Base-by-base conservation (phyloP, 2,888 invertebrate species). In the Pollenia griseotomentosa region DNA sequence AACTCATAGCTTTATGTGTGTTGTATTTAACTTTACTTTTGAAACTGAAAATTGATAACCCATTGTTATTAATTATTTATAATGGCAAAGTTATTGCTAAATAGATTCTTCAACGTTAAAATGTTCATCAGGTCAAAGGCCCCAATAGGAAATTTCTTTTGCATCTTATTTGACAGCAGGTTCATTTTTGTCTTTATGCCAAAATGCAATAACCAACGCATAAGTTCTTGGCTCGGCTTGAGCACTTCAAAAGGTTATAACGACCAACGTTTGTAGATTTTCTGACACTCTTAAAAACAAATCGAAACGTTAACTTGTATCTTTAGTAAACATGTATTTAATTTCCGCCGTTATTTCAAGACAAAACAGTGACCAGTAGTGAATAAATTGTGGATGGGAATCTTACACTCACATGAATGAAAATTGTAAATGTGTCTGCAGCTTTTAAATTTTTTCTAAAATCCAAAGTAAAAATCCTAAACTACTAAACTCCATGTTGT, bases 311-410 rank as follows among this genome's bases (percentile, higher is more conserved):
- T 33, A 33, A 33, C 33, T 33, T 6, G 33, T 6, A 33, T 33
- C 5, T 33, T 33, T 1, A 33, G 6, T 33, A 53, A 53, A 63
- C 44, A 40, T 14, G 40, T 46, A 81, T 65, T 59, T 23, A 42
- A 53, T 68, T 59, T 59, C n/a, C 16, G 44, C 82, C 57, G 74
- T 68, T 75, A 83, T 19, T 53, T 53, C 6, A 53, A 63, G 11
- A 55, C 53, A 53, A 53, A n/a, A 53, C 19, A 61, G 16, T 66
- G 48, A 68, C 12, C 51, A 51, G 61, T 53, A 65, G 63, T 63
- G 48, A 63, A n/a, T 57, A 10, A 14, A 12, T 8, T 51, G 70
- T 42, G 19, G 44, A 16, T 65, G 33, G 6, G 8, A 55, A 65
- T 12, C 40, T 63, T 16, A 14, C 33, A 16, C 46, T 55, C 16